Percentiles rank a stretch among this genome's conserved stretches.
These are phyloP conservation scores for Melieria crassipennis DNA, from an alignment of 2,888 invertebrate species.

Conservation along the genomic window DNA sequence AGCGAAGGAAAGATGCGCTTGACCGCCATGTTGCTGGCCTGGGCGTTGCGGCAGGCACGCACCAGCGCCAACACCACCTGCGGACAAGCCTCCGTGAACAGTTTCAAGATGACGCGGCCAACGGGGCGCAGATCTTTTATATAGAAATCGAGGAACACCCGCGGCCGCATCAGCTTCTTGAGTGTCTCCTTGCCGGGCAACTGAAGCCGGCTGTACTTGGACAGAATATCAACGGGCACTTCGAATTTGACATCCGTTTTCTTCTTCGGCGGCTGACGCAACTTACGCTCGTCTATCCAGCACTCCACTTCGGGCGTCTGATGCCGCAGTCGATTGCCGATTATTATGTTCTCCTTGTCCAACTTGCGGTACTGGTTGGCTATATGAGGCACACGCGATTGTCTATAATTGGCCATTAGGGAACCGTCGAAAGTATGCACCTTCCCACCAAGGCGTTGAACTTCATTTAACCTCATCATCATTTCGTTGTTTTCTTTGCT, in stretches of 20 bases:
- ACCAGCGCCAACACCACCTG: slow-evolving; percentile 49
- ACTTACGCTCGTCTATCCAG: slow-evolving; percentile 8
- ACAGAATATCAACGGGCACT: slow-evolving; percentile 24
- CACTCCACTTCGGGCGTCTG: slow-evolving; percentile 16
- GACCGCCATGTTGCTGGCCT: slow-evolving; percentile 26
- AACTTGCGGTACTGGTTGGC: background rate
- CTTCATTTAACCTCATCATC: slow-evolving; percentile 6
- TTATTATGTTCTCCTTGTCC: slow-evolving; percentile 18
- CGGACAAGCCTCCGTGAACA: slow-evolving; percentile 52
- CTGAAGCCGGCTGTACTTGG: slow-evolving; percentile 33
- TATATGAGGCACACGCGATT: slow-evolving; percentile 12
- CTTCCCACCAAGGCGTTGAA: slow-evolving; percentile 21
- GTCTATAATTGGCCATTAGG: background rate
- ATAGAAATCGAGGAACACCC: slow-evolving; percentile 47
- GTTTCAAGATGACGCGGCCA: slow-evolving; percentile 47
- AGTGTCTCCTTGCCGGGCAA: slow-evolving; percentile 31
- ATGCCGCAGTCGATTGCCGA: slow-evolving; percentile 16
- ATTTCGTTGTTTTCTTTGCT: background rate
- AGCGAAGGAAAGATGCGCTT: slow-evolving; percentile 47
- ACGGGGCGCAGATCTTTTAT: slow-evolving; percentile 41
- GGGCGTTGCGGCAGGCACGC: slow-evolving; percentile 38
- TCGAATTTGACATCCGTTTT: slow-evolving; percentile 19
- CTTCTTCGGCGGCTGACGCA: slow-evolving; percentile 15
- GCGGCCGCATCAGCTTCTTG: slow-evolving; percentile 44
- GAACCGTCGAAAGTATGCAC: slow-evolving; percentile 20